Evolutionary conservation across 2,797 vertebrate species (phyloP), one percentile per base, ranked within the genome.

Genomic region (Rhinogobio ventralis): DNA sequence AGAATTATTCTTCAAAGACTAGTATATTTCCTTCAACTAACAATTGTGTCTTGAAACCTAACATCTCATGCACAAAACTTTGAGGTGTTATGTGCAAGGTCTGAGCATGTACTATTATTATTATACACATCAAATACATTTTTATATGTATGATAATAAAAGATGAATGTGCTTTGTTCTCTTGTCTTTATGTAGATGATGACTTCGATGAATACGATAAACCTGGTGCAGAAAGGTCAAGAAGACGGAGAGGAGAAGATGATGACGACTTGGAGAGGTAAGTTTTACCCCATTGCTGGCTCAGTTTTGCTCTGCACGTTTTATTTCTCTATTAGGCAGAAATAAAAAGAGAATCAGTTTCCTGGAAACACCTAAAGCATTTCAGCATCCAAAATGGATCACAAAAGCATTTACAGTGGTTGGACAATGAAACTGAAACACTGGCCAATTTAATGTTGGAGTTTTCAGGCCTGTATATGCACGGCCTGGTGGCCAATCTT

Each of bases 141-240:
- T 1, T 81, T 46, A 9, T 73, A 7, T 10, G 3, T 64, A 30
- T 64, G 7, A 57, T 20, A 51, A 64, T 57, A 2, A 53, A 25
- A 25, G 25, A 66, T 13, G 45, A 28, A 49, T 46, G 19, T 57
- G 10, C 10, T 15, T 55, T 1, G 3, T 33, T 30, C 28, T n/a
- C 0, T 39, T 80, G 4, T 81, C 13, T 68, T 5, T 2, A 0
- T 91, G 45, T 94, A 99, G 98, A 98, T 92, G 97, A 96, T 89
- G 96, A 97, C 91, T 99, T 99, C 92, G 97, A 96, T 92, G 96
- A 98, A 84, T 98, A 97, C 92, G 96, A 99, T 93, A 99, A 99
- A 92, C 98, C 98, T 19, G 98, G 98, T 85, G 96, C 97, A 11
- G 98, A 99, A 92, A 95, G 98, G 57, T 99, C 96, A 86, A 97